Percentiles rank a stretch among this genome's conserved stretches.
Conservation (phyloP, 2,113 vertebrate species). For the Hyperopisus bebe region DNA sequence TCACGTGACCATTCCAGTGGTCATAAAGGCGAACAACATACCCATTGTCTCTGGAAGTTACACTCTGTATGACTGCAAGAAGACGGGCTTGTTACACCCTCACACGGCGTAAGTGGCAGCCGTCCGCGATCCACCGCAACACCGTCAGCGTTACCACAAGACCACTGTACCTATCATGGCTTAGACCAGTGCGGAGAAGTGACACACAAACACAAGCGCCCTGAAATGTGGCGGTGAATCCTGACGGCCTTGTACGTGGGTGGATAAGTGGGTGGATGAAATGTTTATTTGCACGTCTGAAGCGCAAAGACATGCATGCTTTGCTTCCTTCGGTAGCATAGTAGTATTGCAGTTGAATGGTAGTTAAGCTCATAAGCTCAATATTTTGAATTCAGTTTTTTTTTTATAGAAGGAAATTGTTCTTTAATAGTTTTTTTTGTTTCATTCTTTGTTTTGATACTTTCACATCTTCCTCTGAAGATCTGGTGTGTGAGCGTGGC, state of each 20-base stretch:
- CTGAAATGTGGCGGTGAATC: not conserved
- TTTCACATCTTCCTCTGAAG: not conserved
- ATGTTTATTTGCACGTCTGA: not conserved
- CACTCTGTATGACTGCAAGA: conserved; percentile 86
- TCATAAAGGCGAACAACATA: conserved; percentile 74
- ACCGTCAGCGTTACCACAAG: not conserved
- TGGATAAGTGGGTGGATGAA: not conserved
- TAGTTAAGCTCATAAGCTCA: not conserved
- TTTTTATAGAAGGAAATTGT: not conserved
- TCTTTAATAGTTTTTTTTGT: not conserved
- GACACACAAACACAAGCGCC: not conserved
- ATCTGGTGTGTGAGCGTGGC: not conserved
- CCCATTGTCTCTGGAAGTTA: conserved; percentile 78
- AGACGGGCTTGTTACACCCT: conserved; percentile 69
- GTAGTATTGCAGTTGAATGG: not conserved
- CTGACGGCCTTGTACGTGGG: not conserved
- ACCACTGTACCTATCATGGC: not conserved
- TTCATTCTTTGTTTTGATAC: not conserved
- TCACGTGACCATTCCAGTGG: conserved; percentile 73
- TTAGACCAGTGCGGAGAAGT: not conserved
- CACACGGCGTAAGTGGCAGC: conserved; percentile 73
- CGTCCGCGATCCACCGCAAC: not conserved
- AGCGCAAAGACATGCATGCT: not conserved
- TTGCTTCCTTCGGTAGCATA: not conserved
- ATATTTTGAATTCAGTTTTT: not conserved